These are phyloP conservation scores for Dreissena polymorpha DNA, from an alignment of 1,140 invertebrate species.

Conservation along the genomic window DNA sequence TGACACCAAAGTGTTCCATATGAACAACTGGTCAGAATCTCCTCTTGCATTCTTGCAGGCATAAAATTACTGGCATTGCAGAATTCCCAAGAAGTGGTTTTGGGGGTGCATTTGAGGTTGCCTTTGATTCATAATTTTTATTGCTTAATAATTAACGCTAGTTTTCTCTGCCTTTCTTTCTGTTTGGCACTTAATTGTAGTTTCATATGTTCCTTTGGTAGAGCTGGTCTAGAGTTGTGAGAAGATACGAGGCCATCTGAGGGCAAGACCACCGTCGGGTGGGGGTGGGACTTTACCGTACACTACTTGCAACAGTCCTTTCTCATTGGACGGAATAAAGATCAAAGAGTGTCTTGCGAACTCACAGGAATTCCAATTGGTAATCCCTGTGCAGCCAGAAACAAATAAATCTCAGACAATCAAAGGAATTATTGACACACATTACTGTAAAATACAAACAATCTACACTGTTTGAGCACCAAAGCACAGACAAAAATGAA, in stretches of 20 bases:
- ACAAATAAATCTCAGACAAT: slow-evolving; percentile 46
- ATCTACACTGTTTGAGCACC: slow-evolving; percentile 36
- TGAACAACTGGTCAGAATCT: not conserved
- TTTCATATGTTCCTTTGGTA: not conserved
- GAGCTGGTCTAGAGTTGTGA: not conserved
- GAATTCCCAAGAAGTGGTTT: not conserved
- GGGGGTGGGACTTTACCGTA: slow-evolving; percentile 2
- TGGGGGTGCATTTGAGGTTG: not conserved
- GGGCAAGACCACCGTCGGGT: not conserved
- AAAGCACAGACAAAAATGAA: slow-evolving; percentile 7
- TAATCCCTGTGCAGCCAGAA: slow-evolving; percentile 40
- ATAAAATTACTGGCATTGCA: not conserved
- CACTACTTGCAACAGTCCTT: not conserved
- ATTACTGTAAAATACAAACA: slow-evolving; percentile 35
- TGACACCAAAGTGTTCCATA: not conserved
- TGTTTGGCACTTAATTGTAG: not conserved
- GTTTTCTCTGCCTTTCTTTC: not conserved
- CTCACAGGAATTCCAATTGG: slow-evolving; percentile 52
- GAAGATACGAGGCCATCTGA: not conserved
- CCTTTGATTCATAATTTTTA: slow-evolving; percentile 5
- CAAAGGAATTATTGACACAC: slow-evolving; percentile 38
- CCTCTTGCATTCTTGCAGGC: not conserved
- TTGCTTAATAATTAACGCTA: slow-evolving; percentile 26
- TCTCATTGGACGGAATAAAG: slow-evolving; percentile 25
- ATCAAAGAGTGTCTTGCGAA: slow-evolving; percentile 40